Conservation (phyloP, 1,140 invertebrate genomes). For the Whitmania pigra region DNA sequence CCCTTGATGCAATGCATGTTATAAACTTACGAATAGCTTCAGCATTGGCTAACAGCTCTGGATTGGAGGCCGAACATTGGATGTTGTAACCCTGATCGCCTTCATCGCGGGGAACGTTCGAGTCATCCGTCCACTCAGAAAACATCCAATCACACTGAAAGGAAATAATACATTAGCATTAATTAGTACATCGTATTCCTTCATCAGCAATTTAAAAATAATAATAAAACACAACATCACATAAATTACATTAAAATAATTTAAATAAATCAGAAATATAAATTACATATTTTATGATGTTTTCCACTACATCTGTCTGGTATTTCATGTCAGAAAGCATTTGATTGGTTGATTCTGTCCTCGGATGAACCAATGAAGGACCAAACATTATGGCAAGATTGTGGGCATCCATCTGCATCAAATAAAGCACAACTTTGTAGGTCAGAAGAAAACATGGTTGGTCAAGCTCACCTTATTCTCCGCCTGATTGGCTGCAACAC, state of each 20-base stretch:
- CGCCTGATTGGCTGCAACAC: conserved; percentile 68
- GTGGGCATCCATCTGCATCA: conserved; percentile 5
- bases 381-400: conserved; percentile 12
- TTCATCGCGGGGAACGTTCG: no score
- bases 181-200: no score
- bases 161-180: not conserved
- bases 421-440: not conserved
- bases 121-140: conserved; percentile 6
- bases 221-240: not conserved
- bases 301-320: not conserved
- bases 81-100: no score
- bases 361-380: conserved; percentile 1
- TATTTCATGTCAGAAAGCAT: conserved; percentile 8
- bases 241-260: no score
- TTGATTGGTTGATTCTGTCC: not conserved
- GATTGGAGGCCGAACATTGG: no score
- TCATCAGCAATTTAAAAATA: no score
- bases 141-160: not conserved
- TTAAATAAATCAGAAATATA: not conserved
- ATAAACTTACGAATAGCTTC: no score
- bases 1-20: no score
- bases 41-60: no score
- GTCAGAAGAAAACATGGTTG: not conserved
- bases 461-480: conserved; percentile 56
- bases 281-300: conserved; percentile 6